These are phyloP conservation scores for Alsophila aescularia DNA, from an alignment of 2,888 invertebrate species.

Conservation along the genomic window DNA sequence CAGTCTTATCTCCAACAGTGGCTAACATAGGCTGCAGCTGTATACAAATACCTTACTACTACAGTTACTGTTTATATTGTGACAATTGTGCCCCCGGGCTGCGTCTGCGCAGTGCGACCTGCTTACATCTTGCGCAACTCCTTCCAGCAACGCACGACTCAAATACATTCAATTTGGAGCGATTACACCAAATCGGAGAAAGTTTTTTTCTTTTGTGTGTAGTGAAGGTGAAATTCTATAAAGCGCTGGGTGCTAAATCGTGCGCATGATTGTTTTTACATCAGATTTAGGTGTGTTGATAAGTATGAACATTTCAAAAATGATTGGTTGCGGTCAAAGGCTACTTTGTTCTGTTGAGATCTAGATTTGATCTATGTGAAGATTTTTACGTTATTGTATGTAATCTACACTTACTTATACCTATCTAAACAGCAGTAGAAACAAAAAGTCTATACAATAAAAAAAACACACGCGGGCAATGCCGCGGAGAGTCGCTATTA, in stretches of 20 bases:
- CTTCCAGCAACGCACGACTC: slow-evolving; percentile 45
- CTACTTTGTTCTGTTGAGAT: no score
- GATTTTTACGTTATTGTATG: no score
- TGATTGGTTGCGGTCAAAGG: slow-evolving; percentile 7
- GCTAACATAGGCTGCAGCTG: no score
- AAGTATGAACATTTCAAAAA: slow-evolving; percentile 3
- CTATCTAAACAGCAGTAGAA: no score
- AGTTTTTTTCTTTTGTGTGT: slow-evolving; percentile 41
- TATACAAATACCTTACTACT: neutral
- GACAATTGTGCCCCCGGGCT: slow-evolving; percentile 29
- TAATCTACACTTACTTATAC: no score
- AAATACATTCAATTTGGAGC: slow-evolving; percentile 55
- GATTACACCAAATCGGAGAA: slow-evolving; percentile 43
- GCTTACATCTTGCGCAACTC: slow-evolving; percentile 55
- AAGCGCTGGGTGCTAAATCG: slow-evolving; percentile 19
- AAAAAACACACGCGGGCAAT: no score
- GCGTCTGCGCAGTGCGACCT: slow-evolving; percentile 52
- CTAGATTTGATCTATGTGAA: no score
- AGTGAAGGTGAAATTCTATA: slow-evolving; percentile 39
- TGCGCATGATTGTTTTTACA: slow-evolving; percentile 21
- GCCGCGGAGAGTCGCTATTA: no score
- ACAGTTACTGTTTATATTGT: slow-evolving; percentile 15
- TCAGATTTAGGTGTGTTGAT: slow-evolving; percentile 12
- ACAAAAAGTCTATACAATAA: no score
- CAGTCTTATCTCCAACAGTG: no score